A percentile compares a stretch with the other conserved stretches of the same genome.
Evolutionary conservation across 2,113 vertebrate species (phyloP).

Genomic region (Amazona vittata): DNA sequence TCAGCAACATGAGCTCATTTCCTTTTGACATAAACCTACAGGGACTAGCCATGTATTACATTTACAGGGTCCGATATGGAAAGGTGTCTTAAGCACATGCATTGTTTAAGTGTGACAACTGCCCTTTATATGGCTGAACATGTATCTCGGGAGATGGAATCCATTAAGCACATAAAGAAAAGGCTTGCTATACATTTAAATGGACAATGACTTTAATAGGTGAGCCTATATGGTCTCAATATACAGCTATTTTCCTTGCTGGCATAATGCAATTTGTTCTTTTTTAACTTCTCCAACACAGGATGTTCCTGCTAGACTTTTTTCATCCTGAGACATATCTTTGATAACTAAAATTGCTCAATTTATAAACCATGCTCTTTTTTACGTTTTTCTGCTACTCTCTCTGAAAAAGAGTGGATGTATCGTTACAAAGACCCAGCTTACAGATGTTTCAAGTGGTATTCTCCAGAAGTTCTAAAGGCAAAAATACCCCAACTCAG

Average conservation of each 20-base stretch:
- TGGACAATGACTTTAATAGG: rapidly evolving
- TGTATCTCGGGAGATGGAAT: not conserved
- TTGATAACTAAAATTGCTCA: not conserved
- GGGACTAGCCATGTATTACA: not conserved
- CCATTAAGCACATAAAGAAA: not conserved
- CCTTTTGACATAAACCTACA: not conserved
- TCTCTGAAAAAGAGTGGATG: not conserved
- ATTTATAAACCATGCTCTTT: not conserved
- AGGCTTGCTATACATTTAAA: not conserved
- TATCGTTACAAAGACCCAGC: not conserved
- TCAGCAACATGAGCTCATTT: not conserved
- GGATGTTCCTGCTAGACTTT: not conserved
- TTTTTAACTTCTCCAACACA: not conserved
- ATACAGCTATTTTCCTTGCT: not conserved
- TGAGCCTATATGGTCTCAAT: not conserved
- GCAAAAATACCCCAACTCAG: rapidly evolving
- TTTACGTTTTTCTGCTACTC: not conserved
- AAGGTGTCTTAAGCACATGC: not conserved
- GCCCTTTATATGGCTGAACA: not conserved
- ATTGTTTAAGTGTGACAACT: not conserved
- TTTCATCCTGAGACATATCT: not conserved
- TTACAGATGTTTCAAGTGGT: not conserved
- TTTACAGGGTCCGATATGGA: not conserved
- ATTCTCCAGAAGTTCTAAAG: not conserved
- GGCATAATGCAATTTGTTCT: not conserved